Conservation (phyloP, 37 sponge, comb jelly and placozoan species). For the Cliona cf. orientalis region DNA sequence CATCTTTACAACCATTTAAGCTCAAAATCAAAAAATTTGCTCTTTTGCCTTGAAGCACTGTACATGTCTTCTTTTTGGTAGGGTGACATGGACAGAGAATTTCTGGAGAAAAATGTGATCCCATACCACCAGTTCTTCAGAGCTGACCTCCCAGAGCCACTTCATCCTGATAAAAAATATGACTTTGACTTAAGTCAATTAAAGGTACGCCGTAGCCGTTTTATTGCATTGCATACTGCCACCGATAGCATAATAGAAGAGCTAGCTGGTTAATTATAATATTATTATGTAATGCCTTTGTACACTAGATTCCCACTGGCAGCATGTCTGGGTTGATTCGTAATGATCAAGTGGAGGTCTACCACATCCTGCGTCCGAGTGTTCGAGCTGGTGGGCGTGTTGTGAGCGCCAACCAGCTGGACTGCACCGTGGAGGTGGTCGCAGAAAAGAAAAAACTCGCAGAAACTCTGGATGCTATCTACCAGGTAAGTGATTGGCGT, state of each 20-base stretch:
- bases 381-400: slow-evolving; percentile 26
- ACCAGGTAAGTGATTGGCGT: slow-evolving; percentile 15
- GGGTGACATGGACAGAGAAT: slow-evolving; percentile 62
- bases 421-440: slow-evolving; percentile 7
- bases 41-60: background rate
- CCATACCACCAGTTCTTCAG: slow-evolving; percentile 49
- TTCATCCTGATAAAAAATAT: too few species aligned
- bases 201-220: too few species aligned
- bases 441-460: slow-evolving; percentile 5
- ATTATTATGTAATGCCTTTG: background rate
- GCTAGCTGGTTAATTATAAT: too few species aligned
- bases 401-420: slow-evolving; percentile 13
- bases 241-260: too few species aligned
- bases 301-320: slow-evolving; percentile 40
- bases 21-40: background rate
- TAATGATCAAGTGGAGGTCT: slow-evolving; percentile 45
- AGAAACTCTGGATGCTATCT: background rate
- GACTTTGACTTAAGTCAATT: too few species aligned
- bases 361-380: slow-evolving; percentile 43
- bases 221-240: background rate
- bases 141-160: too few species aligned
- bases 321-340: slow-evolving; percentile 27
- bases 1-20: too few species aligned
- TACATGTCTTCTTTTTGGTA: background rate
- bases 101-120: slow-evolving; percentile 23